These are phyloP conservation scores for Cardiocondyla obscurior DNA, from an alignment of 1,140 invertebrate genomes.

Conservation along the genomic window DNA sequence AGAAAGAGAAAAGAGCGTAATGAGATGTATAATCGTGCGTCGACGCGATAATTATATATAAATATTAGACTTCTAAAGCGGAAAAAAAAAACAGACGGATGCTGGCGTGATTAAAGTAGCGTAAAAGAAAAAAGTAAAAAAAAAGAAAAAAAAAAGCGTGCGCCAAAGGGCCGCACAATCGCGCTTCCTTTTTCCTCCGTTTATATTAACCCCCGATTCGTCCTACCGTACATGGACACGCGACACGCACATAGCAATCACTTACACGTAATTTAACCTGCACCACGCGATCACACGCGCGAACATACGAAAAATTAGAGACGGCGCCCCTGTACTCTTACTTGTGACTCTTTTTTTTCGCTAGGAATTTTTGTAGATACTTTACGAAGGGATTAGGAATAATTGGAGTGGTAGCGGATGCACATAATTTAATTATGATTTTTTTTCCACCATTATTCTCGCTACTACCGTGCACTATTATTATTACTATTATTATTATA, in stretches of 20 bases:
- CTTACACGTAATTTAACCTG: constrained; percentile 11
- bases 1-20: constrained; percentile 5
- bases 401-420: constrained; percentile 62
- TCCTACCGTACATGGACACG: constrained; percentile 21
- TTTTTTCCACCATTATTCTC: constrained; percentile 59
- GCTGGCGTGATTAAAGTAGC: constrained; percentile 65
- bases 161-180: constrained; percentile 54
- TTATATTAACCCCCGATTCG: constrained; percentile 52
- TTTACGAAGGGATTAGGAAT: constrained; percentile 51
- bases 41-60: constrained; percentile 68
- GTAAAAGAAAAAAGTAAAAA: no score
- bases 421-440: constrained; percentile 63
- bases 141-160: constrained; percentile 56
- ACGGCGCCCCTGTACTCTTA: constrained; percentile 38
- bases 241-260: constrained; percentile 15
- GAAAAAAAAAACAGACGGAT: constrained; percentile 57
- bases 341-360: constrained; percentile 38
- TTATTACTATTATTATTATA: constrained; percentile 67
- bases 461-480: constrained; percentile 67
- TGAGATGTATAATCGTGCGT: constrained; percentile 54
- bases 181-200: constrained; percentile 64
- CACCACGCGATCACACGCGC: not conserved
- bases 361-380: constrained; percentile 65
- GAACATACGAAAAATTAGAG: constrained; percentile 39
- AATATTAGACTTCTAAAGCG: constrained; percentile 69